These are phyloP conservation scores for Pipra filicauda DNA, from an alignment of 2,113 vertebrate species.

Conservation along the genomic window DNA sequence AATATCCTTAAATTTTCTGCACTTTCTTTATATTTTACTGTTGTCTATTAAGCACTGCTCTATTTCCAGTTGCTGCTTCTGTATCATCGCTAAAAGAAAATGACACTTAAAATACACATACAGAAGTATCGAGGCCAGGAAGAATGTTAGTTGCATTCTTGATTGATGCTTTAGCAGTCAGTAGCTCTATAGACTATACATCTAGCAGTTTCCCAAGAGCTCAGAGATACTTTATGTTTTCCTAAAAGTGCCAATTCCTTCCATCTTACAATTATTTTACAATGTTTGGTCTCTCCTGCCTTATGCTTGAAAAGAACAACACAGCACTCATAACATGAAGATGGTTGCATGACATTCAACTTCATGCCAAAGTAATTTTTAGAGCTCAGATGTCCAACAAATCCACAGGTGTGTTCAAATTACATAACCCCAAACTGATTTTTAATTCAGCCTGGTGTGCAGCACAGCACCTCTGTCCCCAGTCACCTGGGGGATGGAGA, in stretches of 20 bases:
- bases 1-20: not conserved
- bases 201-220: not conserved
- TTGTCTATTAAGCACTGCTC: not conserved
- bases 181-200: not conserved
- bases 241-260: not conserved
- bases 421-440: not conserved
- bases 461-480: not conserved
- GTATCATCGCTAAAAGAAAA: not conserved
- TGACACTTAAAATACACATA: not conserved
- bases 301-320: not conserved
- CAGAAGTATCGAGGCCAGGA: not conserved
- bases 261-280: not conserved
- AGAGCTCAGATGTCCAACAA: not conserved
- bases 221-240: not conserved
- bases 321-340: not conserved
- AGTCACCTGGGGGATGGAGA: not conserved
- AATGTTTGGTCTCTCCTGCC: not conserved
- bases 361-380: not conserved
- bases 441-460: not conserved
- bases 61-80: not conserved
- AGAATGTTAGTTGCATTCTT: not conserved
- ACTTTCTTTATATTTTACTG: not conserved
- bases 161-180: not conserved
- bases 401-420: not conserved
- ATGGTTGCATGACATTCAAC: not conserved